A percentile compares a stretch with the other conserved stretches of the same genome.
phyloP scores from a whole-genome alignment of 2,888 invertebrate species.

The Germaria angustata region DNA sequence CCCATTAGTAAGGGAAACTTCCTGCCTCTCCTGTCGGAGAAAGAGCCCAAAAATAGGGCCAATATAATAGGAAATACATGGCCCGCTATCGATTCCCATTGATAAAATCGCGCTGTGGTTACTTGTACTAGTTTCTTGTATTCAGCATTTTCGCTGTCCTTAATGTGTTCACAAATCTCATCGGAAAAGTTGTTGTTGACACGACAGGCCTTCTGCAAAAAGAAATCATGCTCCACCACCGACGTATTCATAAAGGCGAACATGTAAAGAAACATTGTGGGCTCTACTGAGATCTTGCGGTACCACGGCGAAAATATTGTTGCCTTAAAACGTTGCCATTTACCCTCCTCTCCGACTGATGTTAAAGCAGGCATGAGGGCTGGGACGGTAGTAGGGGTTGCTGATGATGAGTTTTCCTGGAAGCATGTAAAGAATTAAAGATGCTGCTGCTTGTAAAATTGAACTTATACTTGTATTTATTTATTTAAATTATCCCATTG shows the following conservation, averaged over 20 bases:
- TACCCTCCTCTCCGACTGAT: constrained; percentile 9
- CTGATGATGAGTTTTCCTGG: constrained; percentile 67
- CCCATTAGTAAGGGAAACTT: constrained; percentile 88
- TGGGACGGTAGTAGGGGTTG: not conserved
- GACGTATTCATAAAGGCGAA: constrained; percentile 91
- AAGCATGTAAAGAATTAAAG: constrained; percentile 70
- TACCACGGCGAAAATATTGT: constrained; percentile 66
- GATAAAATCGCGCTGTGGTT: constrained; percentile 87
- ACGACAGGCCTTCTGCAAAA: constrained; percentile 87
- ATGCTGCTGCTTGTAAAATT: too few relatives aligned
- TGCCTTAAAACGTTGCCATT: constrained; percentile 30
- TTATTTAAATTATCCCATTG: too few relatives aligned
- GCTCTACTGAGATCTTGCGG: constrained; percentile 87
- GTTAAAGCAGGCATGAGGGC: not conserved
- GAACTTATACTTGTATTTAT: too few relatives aligned
- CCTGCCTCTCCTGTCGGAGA: constrained; percentile 89
- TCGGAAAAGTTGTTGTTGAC: constrained; percentile 86
- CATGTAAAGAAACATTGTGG: constrained; percentile 93
- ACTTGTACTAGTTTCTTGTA: constrained; percentile 85
- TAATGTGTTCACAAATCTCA: constrained; percentile 85
- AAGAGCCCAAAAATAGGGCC: constrained; percentile 89
- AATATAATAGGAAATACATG: constrained; percentile 88
- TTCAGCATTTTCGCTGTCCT: constrained; percentile 81
- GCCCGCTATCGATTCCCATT: constrained; percentile 88
- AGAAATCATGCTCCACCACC: constrained; percentile 90